Conservation (phyloP, 1,140 invertebrate genomes). For the Zaprionus kolodkinae region DNA sequence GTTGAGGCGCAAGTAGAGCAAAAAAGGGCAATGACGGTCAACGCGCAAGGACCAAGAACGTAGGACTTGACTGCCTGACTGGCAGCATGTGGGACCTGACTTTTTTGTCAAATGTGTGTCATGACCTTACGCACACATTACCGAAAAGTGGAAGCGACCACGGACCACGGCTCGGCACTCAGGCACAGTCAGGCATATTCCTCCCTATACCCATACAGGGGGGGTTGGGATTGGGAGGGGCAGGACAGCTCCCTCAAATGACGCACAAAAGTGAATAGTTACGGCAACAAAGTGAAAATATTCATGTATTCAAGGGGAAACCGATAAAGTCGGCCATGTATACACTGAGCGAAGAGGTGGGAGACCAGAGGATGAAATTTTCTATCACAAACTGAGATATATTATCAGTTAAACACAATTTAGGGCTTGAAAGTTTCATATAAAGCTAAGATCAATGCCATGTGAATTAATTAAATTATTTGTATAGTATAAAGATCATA, state of each 20-base stretch:
- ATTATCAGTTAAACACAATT: no score
- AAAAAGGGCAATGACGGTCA: conserved; percentile 37
- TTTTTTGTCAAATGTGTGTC: conserved; percentile 46
- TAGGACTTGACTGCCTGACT: conserved; percentile 15
- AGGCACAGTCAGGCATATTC: neutral
- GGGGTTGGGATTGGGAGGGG: no score
- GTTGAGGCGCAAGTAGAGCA: conserved; percentile 8
- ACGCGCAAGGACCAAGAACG: conserved; percentile 2
- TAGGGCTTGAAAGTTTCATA: no score
- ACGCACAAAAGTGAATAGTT: conserved; percentile 37
- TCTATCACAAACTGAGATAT: no score
- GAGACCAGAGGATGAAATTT: neutral
- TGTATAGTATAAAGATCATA: no score
- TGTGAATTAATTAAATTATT: no score
- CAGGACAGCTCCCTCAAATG: conserved; percentile 14
- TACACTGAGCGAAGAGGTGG: neutral
- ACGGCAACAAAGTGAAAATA: conserved; percentile 20
- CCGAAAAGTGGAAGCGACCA: conserved; percentile 12
- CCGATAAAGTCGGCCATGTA: neutral
- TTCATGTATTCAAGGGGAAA: conserved; percentile 26
- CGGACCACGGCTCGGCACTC: neutral
- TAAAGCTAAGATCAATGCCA: no score
- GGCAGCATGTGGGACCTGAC: conserved; percentile 14
- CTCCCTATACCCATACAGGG: neutral
- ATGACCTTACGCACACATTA: conserved; percentile 48